These are phyloP conservation scores for Cyprinus carpio DNA, from an alignment of 2,113 vertebrate genomes.

Conservation along the genomic window DNA sequence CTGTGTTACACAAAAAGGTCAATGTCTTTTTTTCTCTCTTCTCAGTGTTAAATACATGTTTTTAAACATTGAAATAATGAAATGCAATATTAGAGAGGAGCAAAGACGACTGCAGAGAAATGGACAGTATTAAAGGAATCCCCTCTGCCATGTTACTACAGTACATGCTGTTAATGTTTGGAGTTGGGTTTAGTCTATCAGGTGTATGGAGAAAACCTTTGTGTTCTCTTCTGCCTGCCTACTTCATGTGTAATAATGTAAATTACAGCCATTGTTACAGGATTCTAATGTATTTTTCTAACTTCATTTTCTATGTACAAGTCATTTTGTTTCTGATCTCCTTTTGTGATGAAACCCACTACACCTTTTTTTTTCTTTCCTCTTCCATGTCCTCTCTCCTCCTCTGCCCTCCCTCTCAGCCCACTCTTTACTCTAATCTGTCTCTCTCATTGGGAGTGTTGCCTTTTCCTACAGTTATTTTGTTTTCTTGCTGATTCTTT, in stretches of 20 bases:
- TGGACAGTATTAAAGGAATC: constrained; percentile 80
- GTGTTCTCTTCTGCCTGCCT: constrained; percentile 80
- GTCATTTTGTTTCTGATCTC: constrained; percentile 66
- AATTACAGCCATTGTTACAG: constrained; percentile 87
- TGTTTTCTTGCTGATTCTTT: constrained; percentile 74
- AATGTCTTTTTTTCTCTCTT: constrained; percentile 53
- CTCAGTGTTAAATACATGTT: constrained; percentile 73
- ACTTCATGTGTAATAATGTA: constrained; percentile 86
- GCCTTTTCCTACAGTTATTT: constrained; percentile 74
- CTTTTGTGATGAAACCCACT: constrained; percentile 71
- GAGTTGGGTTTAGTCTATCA: constrained; percentile 76
- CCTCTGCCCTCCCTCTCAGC: constrained; percentile 39
- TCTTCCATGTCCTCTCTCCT: constrained; percentile 48
- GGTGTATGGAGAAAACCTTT: constrained; percentile 72
- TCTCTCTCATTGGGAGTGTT: constrained; percentile 75
- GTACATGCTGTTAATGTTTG: constrained; percentile 71
- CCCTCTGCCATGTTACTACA: constrained; percentile 77
- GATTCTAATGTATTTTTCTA: constrained; percentile 90
- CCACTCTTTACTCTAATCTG: constrained; percentile 63
- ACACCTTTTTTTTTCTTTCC: constrained; percentile 50
- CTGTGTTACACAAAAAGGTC: constrained; percentile 78
- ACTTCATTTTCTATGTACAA: constrained; percentile 86
- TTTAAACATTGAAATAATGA: constrained; percentile 68
- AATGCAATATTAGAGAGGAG: constrained; percentile 82
- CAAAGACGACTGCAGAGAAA: constrained; percentile 72